Evolutionary conservation across 2,888 invertebrate species (phyloP).

Genomic region (Spodoptera littoralis): DNA sequence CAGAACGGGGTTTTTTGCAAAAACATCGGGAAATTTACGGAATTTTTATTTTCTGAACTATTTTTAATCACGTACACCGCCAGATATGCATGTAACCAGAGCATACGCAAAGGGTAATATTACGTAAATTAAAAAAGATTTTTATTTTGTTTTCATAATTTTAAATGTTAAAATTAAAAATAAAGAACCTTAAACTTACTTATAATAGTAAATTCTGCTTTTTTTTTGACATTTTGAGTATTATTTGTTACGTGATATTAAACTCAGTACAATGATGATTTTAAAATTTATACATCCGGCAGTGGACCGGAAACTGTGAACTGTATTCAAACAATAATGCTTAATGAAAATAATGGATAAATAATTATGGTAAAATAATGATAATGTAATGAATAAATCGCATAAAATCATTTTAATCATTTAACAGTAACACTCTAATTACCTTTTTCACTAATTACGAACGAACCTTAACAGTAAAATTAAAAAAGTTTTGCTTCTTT

Average conservation of each 20-base stretch:
- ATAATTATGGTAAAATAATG: no score
- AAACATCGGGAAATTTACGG: constrained; percentile 23
- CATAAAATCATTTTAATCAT: no score
- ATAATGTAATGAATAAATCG: no score
- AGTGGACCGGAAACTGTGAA: neutral
- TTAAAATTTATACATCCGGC: constrained; percentile 11
- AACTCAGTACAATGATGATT: constrained; percentile 17
- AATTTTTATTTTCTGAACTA: constrained; percentile 18
- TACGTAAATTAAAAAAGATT: constrained; percentile 9
- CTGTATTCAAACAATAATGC: constrained; percentile 8
- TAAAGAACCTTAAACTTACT: neutral
- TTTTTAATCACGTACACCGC: constrained; percentile 19
- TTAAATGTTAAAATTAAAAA: constrained; percentile 5
- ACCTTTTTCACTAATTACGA: no score
- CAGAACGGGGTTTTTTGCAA: constrained; percentile 40
- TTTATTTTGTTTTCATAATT: constrained; percentile 3
- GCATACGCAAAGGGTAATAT: constrained; percentile 19
- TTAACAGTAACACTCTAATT: no score
- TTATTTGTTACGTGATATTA: constrained; percentile 6
- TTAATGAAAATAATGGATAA: no score
- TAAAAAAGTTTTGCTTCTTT: no score
- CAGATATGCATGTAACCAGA: constrained; percentile 11
- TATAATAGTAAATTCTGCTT: constrained; percentile 5
- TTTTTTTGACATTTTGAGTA: constrained; percentile 10
- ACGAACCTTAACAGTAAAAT: no score